phyloP scores from a whole-genome alignment of 2,113 vertebrate species.

The Chlamydotis undulata region DNA sequence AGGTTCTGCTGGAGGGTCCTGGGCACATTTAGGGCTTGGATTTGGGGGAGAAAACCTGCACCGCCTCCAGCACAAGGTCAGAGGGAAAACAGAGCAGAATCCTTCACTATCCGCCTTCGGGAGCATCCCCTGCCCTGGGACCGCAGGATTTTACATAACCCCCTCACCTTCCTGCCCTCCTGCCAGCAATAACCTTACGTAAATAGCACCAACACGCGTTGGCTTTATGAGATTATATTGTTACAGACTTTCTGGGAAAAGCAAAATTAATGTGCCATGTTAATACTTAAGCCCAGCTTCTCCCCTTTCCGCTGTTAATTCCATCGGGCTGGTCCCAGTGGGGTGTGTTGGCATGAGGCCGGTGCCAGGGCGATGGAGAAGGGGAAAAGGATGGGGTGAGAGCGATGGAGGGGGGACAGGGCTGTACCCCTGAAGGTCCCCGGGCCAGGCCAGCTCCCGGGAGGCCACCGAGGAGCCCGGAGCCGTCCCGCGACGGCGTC shows the following conservation, averaged over 20 bases:
- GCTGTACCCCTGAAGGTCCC: too few relatives aligned
- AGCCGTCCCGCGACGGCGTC: neutral
- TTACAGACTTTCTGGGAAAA: constrained; percentile 30
- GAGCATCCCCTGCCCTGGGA: neutral
- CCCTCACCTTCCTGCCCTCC: neutral
- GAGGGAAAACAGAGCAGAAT: neutral
- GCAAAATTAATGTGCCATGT: neutral
- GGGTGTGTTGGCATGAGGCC: accelerated
- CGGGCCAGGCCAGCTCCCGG: too few relatives aligned
- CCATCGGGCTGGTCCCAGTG: accelerated
- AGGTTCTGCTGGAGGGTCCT: neutral
- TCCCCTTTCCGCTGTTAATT: neutral
- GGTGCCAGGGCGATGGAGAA: neutral
- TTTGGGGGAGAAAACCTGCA: neutral
- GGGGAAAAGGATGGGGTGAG: neutral
- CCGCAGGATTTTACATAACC: neutral
- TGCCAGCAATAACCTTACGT: neutral
- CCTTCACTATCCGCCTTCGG: accelerated
- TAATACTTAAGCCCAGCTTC: constrained; percentile 1
- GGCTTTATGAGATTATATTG: neutral
- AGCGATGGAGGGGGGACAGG: neutral
- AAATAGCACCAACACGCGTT: neutral
- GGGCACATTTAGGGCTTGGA: accelerated
- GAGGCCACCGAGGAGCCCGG: too few relatives aligned
- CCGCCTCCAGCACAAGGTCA: neutral